Evolutionary conservation across 2,888 invertebrate species (phyloP).

Genomic region (Drosophila subsilvestris): DNA sequence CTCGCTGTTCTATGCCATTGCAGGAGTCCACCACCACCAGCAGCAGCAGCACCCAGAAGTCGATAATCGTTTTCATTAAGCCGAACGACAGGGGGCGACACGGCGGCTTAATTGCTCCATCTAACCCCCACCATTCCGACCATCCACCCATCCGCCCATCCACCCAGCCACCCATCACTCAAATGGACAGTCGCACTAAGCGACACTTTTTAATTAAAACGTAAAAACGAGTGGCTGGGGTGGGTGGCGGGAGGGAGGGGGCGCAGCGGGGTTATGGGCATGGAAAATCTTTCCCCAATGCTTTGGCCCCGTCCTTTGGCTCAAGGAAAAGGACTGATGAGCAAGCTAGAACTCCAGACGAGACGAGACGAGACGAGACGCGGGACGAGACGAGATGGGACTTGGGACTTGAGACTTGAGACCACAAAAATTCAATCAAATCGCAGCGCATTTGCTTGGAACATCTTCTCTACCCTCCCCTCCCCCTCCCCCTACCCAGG

Average conservation of each 20-base stretch:
- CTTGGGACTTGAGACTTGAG: slow-evolving; percentile 17
- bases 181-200: slow-evolving; percentile 73
- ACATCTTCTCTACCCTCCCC: neutral
- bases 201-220: slow-evolving; percentile 80
- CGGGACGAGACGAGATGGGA: too few species aligned
- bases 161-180: slow-evolving; percentile 55
- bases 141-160: neutral
- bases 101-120: slow-evolving; percentile 67
- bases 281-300: slow-evolving; percentile 23
- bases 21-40: neutral
- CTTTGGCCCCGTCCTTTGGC: neutral
- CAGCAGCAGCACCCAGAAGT: slow-evolving; percentile 40
- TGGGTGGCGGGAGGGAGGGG: neutral
- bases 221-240: slow-evolving; percentile 41
- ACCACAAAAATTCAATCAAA: slow-evolving; percentile 79
- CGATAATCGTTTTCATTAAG: slow-evolving; percentile 80
- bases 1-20: neutral
- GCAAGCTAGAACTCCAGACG: neutral
- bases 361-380: neutral
- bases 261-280: neutral
- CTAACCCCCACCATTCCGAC: neutral
- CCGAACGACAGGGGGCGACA: slow-evolving; percentile 51
- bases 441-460: slow-evolving; percentile 16
- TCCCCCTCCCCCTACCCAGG: neutral
- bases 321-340: neutral